These are phyloP conservation scores for Pycnomerus fuliginosus DNA, from an alignment of 2,888 invertebrate genomes.

Conservation along the genomic window DNA sequence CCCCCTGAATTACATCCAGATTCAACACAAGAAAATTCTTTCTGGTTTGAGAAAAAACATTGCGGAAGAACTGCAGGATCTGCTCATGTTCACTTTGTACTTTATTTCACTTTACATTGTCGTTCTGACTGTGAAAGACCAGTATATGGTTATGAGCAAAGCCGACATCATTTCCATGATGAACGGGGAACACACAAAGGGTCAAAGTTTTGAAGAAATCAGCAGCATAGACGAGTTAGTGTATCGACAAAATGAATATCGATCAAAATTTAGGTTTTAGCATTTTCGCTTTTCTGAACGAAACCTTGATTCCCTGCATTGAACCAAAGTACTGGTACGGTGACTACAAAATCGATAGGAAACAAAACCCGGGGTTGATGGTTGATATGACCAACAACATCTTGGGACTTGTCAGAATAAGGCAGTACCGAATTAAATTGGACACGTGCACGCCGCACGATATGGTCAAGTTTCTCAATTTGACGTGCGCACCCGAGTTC, in stretches of 20 bases:
- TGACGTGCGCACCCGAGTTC: not conserved
- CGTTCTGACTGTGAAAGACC: slow-evolving; percentile 30
- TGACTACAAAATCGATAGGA: slow-evolving; percentile 28
- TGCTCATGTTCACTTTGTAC: slow-evolving; percentile 36
- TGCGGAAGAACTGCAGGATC: slow-evolving; percentile 28
- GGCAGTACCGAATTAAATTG: not conserved
- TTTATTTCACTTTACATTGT: slow-evolving; percentile 35
- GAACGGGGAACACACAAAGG: too few relatives aligned
- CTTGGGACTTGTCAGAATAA: slow-evolving; percentile 30
- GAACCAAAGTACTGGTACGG: slow-evolving; percentile 39
- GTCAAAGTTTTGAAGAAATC: too few relatives aligned
- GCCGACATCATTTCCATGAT: too few relatives aligned
- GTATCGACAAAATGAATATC: not conserved
- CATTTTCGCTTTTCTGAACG: slow-evolving; percentile 27
- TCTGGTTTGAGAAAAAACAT: not conserved
- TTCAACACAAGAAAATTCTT: slow-evolving; percentile 1
- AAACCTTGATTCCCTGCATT: slow-evolving; percentile 30
- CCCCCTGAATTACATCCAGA: slow-evolving; percentile 5
- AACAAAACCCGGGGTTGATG: slow-evolving; percentile 36
- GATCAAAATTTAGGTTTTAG: slow-evolving; percentile 25
- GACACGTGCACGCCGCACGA: not conserved
- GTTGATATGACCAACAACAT: slow-evolving; percentile 38
- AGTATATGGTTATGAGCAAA: too few relatives aligned
- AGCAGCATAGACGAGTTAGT: not conserved
- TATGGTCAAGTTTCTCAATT: not conserved